phyloP scores from a whole-genome alignment of 2,888 invertebrate species.

The Tetranychus piercei region DNA sequence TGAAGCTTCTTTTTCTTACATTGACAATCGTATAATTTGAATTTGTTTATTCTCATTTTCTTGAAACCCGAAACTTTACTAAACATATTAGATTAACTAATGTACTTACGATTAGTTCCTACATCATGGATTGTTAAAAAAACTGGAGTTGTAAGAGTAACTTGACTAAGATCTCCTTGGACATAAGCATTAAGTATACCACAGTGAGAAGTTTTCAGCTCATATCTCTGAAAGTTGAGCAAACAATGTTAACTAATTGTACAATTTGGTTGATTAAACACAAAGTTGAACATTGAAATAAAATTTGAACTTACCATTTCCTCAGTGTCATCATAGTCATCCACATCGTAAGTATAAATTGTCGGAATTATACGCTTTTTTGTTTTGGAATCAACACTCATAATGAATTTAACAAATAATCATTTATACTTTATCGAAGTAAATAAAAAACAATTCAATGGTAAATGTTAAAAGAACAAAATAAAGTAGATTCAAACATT shows the following conservation, averaged over 20 bases:
- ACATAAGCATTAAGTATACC: conserved; percentile 57
- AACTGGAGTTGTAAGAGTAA: conserved; percentile 36
- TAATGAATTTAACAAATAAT: neutral
- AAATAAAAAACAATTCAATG: neutral
- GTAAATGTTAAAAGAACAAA: too few species aligned
- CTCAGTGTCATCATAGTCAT: conserved; percentile 4
- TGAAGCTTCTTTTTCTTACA: too few species aligned
- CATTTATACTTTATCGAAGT: neutral
- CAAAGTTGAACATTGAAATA: neutral
- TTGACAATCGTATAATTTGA: too few species aligned
- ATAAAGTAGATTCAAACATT: too few species aligned
- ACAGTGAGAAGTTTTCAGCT: conserved; percentile 51
- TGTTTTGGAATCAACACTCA: neutral
- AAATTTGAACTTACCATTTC: neutral
- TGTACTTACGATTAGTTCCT: conserved; percentile 36
- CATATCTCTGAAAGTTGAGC: conserved; percentile 44
- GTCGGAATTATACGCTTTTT: neutral
- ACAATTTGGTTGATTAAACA: neutral
- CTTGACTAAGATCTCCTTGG: conserved; percentile 39
- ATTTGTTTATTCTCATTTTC: too few species aligned
- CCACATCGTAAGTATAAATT: neutral
- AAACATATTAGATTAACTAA: neutral
- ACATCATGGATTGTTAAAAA: conserved; percentile 74
- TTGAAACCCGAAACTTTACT: too few species aligned
- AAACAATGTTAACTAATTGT: too few species aligned